Conservation (phyloP, 30 jellyfish, hydroid and myxozoan species). For the Aurelia aurita region DNA sequence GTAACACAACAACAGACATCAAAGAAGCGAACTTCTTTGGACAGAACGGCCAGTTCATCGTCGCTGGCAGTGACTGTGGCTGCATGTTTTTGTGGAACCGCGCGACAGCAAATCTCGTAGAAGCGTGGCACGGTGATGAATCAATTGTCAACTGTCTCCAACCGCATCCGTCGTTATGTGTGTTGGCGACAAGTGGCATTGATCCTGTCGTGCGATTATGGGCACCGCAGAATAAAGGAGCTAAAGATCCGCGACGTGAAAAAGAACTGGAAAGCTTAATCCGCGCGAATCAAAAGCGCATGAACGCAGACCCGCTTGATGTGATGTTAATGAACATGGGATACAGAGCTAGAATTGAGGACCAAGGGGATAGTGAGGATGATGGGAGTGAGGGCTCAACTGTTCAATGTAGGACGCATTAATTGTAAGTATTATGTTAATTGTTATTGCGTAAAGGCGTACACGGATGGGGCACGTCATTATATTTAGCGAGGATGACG, state of each 20-base stretch:
- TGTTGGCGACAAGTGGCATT: slow-evolving; percentile 96
- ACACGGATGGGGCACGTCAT: background rate
- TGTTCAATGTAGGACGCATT: slow-evolving; percentile 89
- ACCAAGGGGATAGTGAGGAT: slow-evolving; percentile 74
- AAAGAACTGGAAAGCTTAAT: slow-evolving; percentile 85
- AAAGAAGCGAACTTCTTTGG: slow-evolving; percentile 98
- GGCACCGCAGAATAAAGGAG: slow-evolving; percentile 84
- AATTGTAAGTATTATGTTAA: background rate
- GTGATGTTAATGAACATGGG: slow-evolving; percentile 99
- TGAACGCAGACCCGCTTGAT: slow-evolving; percentile 98
- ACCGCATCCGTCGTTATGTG: slow-evolving; percentile 95
- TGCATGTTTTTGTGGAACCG: slow-evolving; percentile 98
- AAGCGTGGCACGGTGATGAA: slow-evolving; percentile 99
- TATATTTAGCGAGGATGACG: no score
- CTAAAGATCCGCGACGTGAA: slow-evolving; percentile 77
- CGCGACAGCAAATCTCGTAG: slow-evolving; percentile 84
- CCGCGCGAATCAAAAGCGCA: slow-evolving; percentile 93
- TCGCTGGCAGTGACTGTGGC: slow-evolving; percentile 99
- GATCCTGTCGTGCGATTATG: slow-evolving; percentile 98
- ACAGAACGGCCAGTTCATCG: slow-evolving; percentile 79
- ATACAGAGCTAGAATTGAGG: slow-evolving; percentile 65
- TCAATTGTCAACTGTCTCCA: slow-evolving; percentile 95
- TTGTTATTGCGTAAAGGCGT: background rate
- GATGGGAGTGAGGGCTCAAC: slow-evolving; percentile 65
- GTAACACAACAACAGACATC: slow-evolving; percentile 96